These are phyloP conservation scores for Drosophila anceps DNA, from an alignment of 2,888 invertebrate species.

Conservation along the genomic window DNA sequence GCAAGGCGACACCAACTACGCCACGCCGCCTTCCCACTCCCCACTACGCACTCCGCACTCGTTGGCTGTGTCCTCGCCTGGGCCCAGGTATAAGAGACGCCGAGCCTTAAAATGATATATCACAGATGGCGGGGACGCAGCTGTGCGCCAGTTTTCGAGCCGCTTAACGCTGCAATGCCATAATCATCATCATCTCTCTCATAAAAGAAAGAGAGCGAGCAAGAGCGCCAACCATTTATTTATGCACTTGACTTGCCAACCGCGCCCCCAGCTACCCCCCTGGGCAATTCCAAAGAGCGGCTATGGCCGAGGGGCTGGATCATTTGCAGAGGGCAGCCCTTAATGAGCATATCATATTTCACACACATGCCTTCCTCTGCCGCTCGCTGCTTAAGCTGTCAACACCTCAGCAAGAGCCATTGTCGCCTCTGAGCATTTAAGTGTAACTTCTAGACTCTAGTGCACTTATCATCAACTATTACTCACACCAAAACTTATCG, in stretches of 20 bases:
- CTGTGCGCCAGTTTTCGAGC: constrained; percentile 60
- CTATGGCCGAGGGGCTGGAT: constrained; percentile 2
- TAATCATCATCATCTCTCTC: constrained; percentile 42
- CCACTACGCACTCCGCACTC: background rate
- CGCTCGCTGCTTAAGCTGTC: constrained; percentile 57
- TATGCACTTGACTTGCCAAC: constrained; percentile 72
- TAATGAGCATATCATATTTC: constrained; percentile 76
- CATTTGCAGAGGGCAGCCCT: constrained; percentile 35
- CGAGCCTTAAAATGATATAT: constrained; percentile 44
- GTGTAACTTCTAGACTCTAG: constrained; percentile 41
- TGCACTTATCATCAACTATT: constrained; percentile 27
- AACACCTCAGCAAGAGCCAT: constrained; percentile 34
- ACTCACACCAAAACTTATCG: constrained; percentile 6
- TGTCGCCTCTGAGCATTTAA: constrained; percentile 19
- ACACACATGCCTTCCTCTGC: constrained; percentile 59
- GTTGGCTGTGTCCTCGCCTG: constrained; percentile 26
- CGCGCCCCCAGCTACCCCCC: constrained; percentile 8
- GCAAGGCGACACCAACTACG: constrained; percentile 23
- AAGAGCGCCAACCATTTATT: constrained; percentile 61
- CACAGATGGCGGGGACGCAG: constrained; percentile 46
- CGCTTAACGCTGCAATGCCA: constrained; percentile 66
- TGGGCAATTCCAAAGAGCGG: constrained; percentile 24
- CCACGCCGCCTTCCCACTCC: background rate
- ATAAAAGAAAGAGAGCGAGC: constrained; percentile 16
- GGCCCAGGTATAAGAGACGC: constrained; percentile 20